A percentile compares a stretch with the other conserved stretches of the same genome.
Evolutionary conservation across 2,797 vertebrate species (phyloP).

Genomic region (Taenioides sp.): DNA sequence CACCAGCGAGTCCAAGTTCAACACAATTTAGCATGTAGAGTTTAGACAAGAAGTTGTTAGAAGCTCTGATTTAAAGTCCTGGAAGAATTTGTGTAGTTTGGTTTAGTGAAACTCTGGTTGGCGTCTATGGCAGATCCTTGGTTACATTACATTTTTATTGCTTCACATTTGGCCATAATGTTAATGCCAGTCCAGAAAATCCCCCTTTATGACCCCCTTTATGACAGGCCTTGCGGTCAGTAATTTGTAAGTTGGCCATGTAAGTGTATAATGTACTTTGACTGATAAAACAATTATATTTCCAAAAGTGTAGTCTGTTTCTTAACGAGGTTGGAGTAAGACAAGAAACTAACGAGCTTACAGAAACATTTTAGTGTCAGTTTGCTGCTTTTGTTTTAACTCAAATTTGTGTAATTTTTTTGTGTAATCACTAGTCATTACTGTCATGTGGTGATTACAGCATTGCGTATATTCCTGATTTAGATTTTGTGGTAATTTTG

Average conservation of each 20-base stretch:
- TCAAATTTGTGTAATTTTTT: neutral
- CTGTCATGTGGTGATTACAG: neutral
- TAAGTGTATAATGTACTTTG: neutral
- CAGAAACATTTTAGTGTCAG: neutral
- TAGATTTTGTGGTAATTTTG: neutral
- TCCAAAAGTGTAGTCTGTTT: neutral
- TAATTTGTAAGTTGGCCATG: neutral
- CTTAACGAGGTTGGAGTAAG: neutral
- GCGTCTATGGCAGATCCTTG: neutral
- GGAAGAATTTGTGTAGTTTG: constrained; percentile 8
- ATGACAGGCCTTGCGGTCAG: constrained; percentile 2
- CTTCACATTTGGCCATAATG: neutral
- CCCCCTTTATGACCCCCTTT: neutral
- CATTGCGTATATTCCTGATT: neutral
- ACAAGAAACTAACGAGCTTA: neutral
- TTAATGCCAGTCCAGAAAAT: neutral
- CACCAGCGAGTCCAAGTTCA: constrained; percentile 42
- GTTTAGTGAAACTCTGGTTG: constrained; percentile 1
- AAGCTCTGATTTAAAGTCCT: constrained; percentile 30
- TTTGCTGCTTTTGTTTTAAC: too few relatives aligned
- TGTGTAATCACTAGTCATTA: neutral
- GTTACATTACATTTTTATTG: constrained; percentile 1
- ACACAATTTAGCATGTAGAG: constrained; percentile 35
- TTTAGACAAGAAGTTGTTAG: constrained; percentile 32
- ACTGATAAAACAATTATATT: neutral